A percentile compares a stretch with the other conserved stretches of the same genome.
These are phyloP conservation scores for Corythornis vintsioides DNA, from an alignment of 2,113 vertebrate species.

Conservation along the genomic window DNA sequence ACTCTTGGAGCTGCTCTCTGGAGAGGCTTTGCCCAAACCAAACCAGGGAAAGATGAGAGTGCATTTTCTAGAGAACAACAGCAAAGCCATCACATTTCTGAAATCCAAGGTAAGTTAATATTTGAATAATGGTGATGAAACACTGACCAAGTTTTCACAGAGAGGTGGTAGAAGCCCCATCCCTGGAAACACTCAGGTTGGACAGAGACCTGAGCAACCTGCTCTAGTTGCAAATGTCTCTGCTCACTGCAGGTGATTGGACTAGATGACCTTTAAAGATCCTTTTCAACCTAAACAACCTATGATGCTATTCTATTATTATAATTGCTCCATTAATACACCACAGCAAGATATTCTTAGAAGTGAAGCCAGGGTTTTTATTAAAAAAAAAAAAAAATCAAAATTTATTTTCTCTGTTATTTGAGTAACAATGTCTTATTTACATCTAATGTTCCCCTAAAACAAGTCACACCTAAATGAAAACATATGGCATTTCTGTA, in stretches of 20 bases:
- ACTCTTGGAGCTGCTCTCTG: slow-evolving; percentile 88
- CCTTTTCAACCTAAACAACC: neutral
- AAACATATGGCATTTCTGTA: neutral
- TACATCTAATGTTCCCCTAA: neutral
- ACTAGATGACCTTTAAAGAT: neutral
- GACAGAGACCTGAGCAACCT: neutral
- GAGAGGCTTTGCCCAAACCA: slow-evolving; percentile 77
- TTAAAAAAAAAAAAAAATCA: neutral
- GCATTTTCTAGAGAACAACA: slow-evolving; percentile 92
- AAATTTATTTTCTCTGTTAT: neutral
- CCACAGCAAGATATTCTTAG: neutral
- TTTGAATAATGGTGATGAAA: neutral
- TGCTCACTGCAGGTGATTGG: neutral
- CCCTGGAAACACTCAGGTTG: neutral
- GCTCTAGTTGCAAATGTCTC: neutral
- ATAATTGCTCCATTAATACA: neutral
- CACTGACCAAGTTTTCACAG: neutral
- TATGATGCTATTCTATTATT: neutral
- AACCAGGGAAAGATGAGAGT: slow-evolving; percentile 80
- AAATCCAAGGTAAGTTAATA: slow-evolving; percentile 81
- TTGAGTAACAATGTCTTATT: neutral
- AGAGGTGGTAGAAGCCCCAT: neutral
- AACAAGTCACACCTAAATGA: neutral
- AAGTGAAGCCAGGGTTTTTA: neutral
- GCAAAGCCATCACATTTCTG: slow-evolving; percentile 88